Evolutionary conservation across 2,113 vertebrate genomes (phyloP).

Genomic region (Amblyopsis rosae): DNA sequence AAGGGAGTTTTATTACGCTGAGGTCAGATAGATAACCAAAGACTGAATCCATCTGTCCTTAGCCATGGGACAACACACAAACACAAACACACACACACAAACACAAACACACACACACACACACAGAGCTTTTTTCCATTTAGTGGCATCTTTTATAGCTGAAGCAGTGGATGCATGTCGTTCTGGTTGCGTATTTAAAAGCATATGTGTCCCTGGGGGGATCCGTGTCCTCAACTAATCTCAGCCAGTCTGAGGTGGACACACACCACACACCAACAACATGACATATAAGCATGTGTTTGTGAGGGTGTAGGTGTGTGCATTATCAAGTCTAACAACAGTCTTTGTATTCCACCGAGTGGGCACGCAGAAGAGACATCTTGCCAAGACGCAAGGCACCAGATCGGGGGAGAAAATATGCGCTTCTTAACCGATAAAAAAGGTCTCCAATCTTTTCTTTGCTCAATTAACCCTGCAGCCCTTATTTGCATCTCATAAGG

Average conservation of each 20-base stretch:
- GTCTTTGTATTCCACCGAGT: neutral
- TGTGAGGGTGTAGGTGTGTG: slow-evolving; percentile 7
- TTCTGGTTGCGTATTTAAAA: slow-evolving; percentile 66
- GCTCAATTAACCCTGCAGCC: slow-evolving; percentile 83
- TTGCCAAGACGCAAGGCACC: slow-evolving; percentile 14
- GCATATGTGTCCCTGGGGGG: slow-evolving; percentile 56
- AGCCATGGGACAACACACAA: slow-evolving; percentile 42
- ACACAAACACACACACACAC: slow-evolving; percentile 6
- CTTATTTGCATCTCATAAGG: slow-evolving; percentile 85
- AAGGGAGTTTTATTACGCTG: slow-evolving; percentile 48
- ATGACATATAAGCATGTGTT: neutral
- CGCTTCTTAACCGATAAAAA: slow-evolving; percentile 56
- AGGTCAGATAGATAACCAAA: slow-evolving; percentile 60
- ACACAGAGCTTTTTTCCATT: slow-evolving; percentile 28
- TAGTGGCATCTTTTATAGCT: slow-evolving; percentile 14
- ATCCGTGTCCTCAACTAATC: slow-evolving; percentile 31
- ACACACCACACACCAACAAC: slow-evolving; percentile 18
- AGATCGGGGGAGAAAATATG: slow-evolving; percentile 72
- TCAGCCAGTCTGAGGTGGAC: slow-evolving; percentile 24
- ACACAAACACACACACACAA: slow-evolving; percentile 15
- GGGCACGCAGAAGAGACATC: neutral
- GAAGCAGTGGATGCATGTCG: slow-evolving; percentile 33
- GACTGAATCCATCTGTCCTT: slow-evolving; percentile 63
- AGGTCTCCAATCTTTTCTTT: slow-evolving; percentile 67
- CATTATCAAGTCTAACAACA: slow-evolving; percentile 6